These are phyloP conservation scores for Agonopterix subpropinquella DNA, from an alignment of 2,888 invertebrate species.

Conservation along the genomic window DNA sequence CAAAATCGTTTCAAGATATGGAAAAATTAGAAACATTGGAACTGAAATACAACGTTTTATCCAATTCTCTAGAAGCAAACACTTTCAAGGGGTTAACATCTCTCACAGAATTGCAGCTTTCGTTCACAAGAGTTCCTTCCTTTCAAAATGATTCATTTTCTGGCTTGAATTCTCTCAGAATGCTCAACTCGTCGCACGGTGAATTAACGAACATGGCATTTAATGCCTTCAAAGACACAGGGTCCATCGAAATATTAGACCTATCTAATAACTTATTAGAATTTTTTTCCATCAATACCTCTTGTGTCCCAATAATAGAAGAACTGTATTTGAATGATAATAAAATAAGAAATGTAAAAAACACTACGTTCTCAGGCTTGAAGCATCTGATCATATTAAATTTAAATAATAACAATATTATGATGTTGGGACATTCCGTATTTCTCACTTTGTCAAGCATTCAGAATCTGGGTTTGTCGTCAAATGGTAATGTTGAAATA, in stretches of 20 bases:
- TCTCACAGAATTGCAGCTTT: slow-evolving; percentile 6
- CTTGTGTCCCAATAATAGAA: slow-evolving; percentile 11
- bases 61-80: slow-evolving; percentile 5
- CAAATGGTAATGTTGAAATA: slow-evolving; percentile 11
- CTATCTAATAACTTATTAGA: slow-evolving; percentile 17
- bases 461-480: slow-evolving; percentile 13
- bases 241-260: slow-evolving; percentile 12
- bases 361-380: slow-evolving; percentile 13
- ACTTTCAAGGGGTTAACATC: slow-evolving; percentile 8
- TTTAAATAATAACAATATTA: slow-evolving; percentile 15
- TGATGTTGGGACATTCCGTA: slow-evolving; percentile 1
- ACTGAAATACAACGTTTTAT: slow-evolving; percentile 10
- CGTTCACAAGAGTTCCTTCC: slow-evolving; percentile 4
- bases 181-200: slow-evolving; percentile 14
- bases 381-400: slow-evolving; percentile 11
- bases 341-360: slow-evolving; percentile 10
- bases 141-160: slow-evolving; percentile 12
- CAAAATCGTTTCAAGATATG: slow-evolving; percentile 9
- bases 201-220: slow-evolving; percentile 12
- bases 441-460: too few relatives aligned
- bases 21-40: slow-evolving; percentile 7
- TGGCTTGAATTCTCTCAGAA: slow-evolving; percentile 5
- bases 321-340: slow-evolving; percentile 17
- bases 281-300: slow-evolving; percentile 14
- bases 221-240: slow-evolving; percentile 13